Percentiles rank a stretch among this genome's conserved stretches.
Conservation (phyloP, 2,888 invertebrate genomes). For the Polietes domitor region DNA sequence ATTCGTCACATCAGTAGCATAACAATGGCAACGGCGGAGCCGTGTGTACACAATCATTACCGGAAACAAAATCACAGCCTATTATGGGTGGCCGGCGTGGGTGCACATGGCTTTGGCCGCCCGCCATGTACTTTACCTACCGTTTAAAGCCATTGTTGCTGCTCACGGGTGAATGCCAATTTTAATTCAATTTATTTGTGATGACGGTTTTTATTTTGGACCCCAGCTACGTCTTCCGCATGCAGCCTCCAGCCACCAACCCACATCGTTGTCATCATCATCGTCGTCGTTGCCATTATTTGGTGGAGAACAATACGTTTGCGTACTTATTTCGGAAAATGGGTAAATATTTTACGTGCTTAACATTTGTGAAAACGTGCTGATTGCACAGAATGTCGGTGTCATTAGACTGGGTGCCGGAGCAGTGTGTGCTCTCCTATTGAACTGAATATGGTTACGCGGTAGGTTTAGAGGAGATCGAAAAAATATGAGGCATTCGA, state of each 20-base stretch:
- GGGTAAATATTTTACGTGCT: conserved; percentile 56
- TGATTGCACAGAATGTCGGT: conserved; percentile 27
- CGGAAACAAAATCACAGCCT: conserved; percentile 31
- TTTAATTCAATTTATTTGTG: conserved; percentile 36
- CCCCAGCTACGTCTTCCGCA: background rate
- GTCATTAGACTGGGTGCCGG: background rate
- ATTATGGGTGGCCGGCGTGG: background rate
- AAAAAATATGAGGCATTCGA: background rate
- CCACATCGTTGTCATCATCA: background rate
- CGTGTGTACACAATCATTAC: conserved; percentile 23
- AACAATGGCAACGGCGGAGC: conserved; percentile 25
- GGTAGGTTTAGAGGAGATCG: background rate
- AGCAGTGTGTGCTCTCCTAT: background rate
- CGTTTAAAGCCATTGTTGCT: conserved; percentile 17
- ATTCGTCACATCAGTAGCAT: background rate
- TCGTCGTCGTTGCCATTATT: background rate
- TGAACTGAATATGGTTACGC: background rate
- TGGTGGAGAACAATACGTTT: background rate
- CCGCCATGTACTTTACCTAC: background rate
- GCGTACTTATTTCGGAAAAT: conserved; percentile 38
- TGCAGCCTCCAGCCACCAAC: background rate
- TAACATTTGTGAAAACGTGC: conserved; percentile 47
- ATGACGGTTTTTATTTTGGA: conserved; percentile 6
- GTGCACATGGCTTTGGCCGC: background rate
- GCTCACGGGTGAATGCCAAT: conserved; percentile 24